Percentiles rank a stretch among this genome's conserved stretches.
These are phyloP conservation scores for Belgica antarctica DNA, from an alignment of 2,888 invertebrate species.

Conservation along the genomic window DNA sequence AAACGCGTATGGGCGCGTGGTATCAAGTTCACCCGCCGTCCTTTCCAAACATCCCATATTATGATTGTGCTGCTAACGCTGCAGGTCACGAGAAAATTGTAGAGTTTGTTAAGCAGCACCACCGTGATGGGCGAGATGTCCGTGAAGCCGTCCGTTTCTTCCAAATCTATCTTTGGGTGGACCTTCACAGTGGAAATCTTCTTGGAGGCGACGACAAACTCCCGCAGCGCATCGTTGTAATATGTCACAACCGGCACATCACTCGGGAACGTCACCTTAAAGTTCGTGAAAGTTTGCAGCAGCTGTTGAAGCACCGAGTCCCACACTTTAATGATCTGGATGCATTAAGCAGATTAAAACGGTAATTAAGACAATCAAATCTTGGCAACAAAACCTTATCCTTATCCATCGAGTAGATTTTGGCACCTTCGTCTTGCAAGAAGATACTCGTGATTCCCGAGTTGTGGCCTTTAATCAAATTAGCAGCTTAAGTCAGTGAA, in stretches of 20 bases:
- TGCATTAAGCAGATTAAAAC: background rate
- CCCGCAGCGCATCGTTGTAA: conserved; percentile 66
- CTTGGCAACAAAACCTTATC: conserved; percentile 56
- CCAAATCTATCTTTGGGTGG: conserved; percentile 64
- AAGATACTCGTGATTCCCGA: conserved; percentile 66
- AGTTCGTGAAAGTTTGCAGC: conserved; percentile 66
- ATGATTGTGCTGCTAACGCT: conserved; percentile 78
- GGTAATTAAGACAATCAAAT: background rate
- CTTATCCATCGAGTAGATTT: conserved; percentile 69
- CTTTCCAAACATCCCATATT: conserved; percentile 74
- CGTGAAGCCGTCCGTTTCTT: conserved; percentile 70
- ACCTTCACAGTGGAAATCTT: conserved; percentile 65
- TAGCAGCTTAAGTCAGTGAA: too few relatives aligned
- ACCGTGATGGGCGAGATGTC: conserved; percentile 63
- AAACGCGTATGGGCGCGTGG: conserved; percentile 68
- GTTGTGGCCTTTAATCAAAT: too few relatives aligned
- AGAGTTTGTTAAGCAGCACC: conserved; percentile 73
- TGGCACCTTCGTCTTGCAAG: conserved; percentile 64
- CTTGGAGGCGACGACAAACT: conserved; percentile 65
- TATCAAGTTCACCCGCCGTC: conserved; percentile 53
- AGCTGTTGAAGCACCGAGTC: conserved; percentile 66
- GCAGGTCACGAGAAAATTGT: conserved; percentile 71
- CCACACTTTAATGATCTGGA: conserved; percentile 68
- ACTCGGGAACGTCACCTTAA: conserved; percentile 63
- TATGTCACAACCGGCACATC: conserved; percentile 61